A percentile compares a stretch with the other conserved stretches of the same genome.
Evolutionary conservation across 1,140 invertebrate species (phyloP).

Genomic region (Tetramorium simillimum): DNA sequence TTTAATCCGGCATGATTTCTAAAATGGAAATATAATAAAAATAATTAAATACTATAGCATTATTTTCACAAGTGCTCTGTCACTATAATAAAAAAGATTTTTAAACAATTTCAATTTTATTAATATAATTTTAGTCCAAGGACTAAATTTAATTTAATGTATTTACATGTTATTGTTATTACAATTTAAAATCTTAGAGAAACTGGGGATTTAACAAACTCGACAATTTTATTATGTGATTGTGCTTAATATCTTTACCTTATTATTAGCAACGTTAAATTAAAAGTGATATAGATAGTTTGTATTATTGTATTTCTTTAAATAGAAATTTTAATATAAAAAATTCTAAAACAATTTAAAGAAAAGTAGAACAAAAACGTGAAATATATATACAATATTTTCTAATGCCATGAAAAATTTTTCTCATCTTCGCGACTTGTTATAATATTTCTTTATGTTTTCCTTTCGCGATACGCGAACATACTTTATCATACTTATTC

Average conservation of each 20-base stretch:
- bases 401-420: neutral
- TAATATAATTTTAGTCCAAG: neutral
- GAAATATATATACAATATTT: neutral
- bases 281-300: no score
- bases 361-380: neutral
- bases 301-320: neutral
- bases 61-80: neutral
- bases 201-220: neutral
- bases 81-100: neutral
- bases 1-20: neutral
- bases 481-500: neutral
- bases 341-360: neutral
- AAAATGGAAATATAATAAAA: no score
- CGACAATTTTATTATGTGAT: neutral
- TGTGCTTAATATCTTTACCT: neutral
- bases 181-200: neutral
- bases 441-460: neutral
- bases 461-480: neutral
- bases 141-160: neutral
- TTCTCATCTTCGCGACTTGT: neutral
- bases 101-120: neutral
- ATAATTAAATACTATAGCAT: neutral
- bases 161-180: neutral
- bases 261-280: neutral
- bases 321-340: neutral